These are phyloP conservation scores for Dicyrtoma fusca DNA, from an alignment of 2,888 invertebrate species.

Conservation along the genomic window DNA sequence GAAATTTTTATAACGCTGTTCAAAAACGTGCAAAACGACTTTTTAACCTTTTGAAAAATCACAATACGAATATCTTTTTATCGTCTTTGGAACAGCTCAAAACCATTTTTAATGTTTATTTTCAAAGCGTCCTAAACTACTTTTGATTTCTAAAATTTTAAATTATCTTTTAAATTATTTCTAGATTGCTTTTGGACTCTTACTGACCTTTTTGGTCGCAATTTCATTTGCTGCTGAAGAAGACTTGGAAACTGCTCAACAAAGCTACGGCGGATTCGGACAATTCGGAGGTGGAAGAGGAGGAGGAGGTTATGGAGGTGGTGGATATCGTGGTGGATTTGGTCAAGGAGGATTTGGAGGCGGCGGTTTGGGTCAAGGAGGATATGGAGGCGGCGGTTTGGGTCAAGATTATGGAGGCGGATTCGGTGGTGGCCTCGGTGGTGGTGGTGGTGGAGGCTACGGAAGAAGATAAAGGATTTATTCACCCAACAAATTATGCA, in stretches of 20 bases:
- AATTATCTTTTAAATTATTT: not conserved
- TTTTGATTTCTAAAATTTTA: not conserved
- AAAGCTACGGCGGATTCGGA: slow-evolving; percentile 8
- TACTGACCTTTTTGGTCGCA: not conserved
- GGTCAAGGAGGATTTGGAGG: not conserved
- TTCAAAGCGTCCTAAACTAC: no score
- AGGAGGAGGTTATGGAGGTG: slow-evolving; percentile 14
- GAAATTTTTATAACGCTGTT: no score
- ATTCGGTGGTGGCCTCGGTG: no score
- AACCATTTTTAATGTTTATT: no score
- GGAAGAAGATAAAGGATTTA: slow-evolving; percentile 5
- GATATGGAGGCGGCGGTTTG: not conserved
- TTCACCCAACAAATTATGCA: no score
- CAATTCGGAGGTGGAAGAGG: slow-evolving; percentile 10
- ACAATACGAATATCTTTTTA: no score
- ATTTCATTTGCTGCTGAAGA: not conserved
- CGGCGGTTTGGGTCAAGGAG: slow-evolving; percentile 1
- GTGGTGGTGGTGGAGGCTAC: no score
- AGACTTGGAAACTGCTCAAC: slow-evolving; percentile 11
- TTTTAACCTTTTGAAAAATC: no score
- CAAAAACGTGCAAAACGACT: no score
- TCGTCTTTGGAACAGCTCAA: no score
- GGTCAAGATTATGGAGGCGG: not conserved
- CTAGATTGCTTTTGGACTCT: not conserved
- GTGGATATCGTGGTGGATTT: not conserved